Evolutionary conservation across 2,797 vertebrate species (phyloP).

Genomic region (Vespertilio murinus): DNA sequence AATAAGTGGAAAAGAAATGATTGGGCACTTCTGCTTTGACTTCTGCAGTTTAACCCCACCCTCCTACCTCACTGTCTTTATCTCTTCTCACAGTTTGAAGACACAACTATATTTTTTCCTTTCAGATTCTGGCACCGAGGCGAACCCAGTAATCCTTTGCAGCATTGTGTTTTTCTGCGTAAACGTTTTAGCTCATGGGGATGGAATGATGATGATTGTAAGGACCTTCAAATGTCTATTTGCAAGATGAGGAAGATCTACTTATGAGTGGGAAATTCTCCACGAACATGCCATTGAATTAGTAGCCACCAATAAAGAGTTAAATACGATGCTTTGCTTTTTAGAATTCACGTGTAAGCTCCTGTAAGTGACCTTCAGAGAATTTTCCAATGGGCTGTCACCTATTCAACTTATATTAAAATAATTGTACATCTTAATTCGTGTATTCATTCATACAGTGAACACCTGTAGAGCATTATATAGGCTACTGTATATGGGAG

Average conservation of each 20-base stretch:
- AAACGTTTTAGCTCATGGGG: accelerated
- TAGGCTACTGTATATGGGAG: not conserved
- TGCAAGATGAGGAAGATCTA: slow-evolving; percentile 49
- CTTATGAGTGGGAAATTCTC: slow-evolving; percentile 28
- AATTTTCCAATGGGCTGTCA: not conserved
- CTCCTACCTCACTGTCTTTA: not conserved
- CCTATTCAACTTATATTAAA: not conserved
- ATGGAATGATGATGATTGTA: not conserved
- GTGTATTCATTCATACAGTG: not conserved
- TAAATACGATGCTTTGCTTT: not conserved
- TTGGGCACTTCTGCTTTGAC: not conserved
- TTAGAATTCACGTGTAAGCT: not conserved
- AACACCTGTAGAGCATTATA: not conserved
- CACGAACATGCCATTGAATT: not conserved
- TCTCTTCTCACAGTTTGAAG: not conserved
- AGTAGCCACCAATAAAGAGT: not conserved
- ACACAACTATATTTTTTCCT: not conserved
- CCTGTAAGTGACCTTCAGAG: not conserved
- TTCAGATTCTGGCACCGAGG: slow-evolving; percentile 50
- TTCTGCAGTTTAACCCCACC: not conserved
- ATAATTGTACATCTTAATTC: not conserved
- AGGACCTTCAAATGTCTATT: accelerated
- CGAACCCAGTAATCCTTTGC: accelerated
- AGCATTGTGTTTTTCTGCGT: not conserved
- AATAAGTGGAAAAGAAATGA: not conserved